Conservation (phyloP, 2,888 invertebrate species). For the Galerucella calmariensis region DNA sequence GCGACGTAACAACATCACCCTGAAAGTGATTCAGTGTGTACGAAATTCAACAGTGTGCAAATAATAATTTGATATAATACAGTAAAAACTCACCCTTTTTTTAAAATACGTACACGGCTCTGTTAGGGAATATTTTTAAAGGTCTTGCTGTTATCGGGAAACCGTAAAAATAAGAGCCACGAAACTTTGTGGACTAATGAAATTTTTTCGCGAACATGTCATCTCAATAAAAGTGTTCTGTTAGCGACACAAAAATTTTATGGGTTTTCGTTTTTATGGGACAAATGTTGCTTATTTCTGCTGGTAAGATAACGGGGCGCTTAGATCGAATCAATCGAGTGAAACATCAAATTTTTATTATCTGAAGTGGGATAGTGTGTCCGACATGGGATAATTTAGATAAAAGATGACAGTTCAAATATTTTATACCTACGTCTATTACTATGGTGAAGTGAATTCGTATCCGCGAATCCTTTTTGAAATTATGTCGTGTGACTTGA, state of each 20-base stretch:
- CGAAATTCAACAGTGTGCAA: background rate
- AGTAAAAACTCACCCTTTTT: no score
- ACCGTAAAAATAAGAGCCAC: constrained; percentile 38
- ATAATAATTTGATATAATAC: background rate
- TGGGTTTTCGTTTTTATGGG: constrained; percentile 27
- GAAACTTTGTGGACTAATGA: constrained; percentile 39
- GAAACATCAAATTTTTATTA: constrained; percentile 17
- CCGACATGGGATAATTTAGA: background rate
- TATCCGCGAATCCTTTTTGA: background rate
- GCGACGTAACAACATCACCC: no score
- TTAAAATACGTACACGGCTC: background rate
- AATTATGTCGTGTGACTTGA: no score
- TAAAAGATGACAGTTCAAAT: constrained; percentile 1
- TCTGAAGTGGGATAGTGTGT: constrained; percentile 2
- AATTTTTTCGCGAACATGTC: constrained; percentile 35
- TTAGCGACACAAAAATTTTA: constrained; percentile 29
- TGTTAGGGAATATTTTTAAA: constrained; percentile 35
- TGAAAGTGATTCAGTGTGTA: no score
- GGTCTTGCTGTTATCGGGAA: constrained; percentile 39
- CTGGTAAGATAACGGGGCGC: constrained; percentile 2
- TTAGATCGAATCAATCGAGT: background rate
- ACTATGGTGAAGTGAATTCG: background rate
- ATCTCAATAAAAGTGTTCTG: constrained; percentile 28
- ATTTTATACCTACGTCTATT: background rate
- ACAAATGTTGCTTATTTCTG: constrained; percentile 21